Evolutionary conservation across 2,113 vertebrate genomes (phyloP), one percentile per base, ranked within the genome.

Genomic region (Dicerorhinus sumatrensis): DNA sequence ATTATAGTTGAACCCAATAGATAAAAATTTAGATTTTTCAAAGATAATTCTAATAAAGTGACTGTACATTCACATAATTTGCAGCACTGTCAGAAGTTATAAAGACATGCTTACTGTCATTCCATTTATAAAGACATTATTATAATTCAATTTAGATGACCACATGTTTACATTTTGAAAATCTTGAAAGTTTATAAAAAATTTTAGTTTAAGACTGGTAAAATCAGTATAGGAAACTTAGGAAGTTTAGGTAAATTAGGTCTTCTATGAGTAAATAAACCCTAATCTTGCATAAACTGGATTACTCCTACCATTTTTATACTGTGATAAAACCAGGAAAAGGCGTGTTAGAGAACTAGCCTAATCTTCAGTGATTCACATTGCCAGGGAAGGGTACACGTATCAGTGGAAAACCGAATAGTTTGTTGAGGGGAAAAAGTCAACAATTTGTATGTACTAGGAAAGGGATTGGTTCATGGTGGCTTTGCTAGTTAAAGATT

Each of bases 251-350:
- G 60, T 75, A 73, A 92, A 39, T 89, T 67, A 51, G 25, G 42
- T 76, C 92, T 76, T 67, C 58, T 69, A 4, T 73, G 31, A 69
- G n/a, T 91, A 91, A 89, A 93, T 77, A 75, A 89, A 77, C 4
- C 18, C 29, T 33, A 67, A 25, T 51, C 65, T 91, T 93, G 2
- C 13, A 76, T 54, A 94, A 73, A 20, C 17, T 65, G 91, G 36
- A 33, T 75, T 69, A 80, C 39, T 63, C 11, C 12, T 72, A 51
- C 36, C 10, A 62, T 27, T 69, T 94, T 97, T 58, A 72, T 0
- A 20, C 39, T 82, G 4, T 48, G 7, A 48, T 48, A 60, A 62
- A 83, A 58, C 20, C 36, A 75, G 90, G 21, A 81, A 80, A 89
- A 82, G 46, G 0, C 16, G 14, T 65, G 10, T 83, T 88, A 10